These are phyloP conservation scores for Agriopis aurantiaria DNA, from an alignment of 2,888 invertebrate genomes.

Conservation along the genomic window DNA sequence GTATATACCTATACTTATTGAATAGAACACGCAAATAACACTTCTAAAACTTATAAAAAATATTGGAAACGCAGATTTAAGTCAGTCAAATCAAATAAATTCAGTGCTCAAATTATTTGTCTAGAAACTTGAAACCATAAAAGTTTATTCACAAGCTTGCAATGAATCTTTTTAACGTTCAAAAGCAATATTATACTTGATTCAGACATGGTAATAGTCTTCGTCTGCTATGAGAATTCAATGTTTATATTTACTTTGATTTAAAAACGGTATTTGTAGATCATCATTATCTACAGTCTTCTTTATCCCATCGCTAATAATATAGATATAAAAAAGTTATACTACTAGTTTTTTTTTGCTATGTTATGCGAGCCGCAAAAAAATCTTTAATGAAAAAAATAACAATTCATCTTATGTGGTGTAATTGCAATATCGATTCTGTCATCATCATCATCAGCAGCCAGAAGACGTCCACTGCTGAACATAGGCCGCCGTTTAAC, in stretches of 20 bases:
- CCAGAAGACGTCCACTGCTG: no score
- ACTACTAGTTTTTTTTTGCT: no score
- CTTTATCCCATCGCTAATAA: no score
- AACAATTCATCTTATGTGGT: no score
- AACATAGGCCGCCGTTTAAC: no score
- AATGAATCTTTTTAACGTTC: slow-evolving; percentile 4
- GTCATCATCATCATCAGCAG: no score
- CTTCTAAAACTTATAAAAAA: slow-evolving; percentile 24
- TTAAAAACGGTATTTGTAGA: no score
- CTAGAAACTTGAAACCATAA: slow-evolving; percentile 26
- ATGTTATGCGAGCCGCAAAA: no score
- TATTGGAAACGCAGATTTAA: slow-evolving; percentile 22
- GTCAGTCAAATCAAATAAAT: slow-evolving; percentile 20
- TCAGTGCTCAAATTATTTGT: slow-evolving; percentile 23
- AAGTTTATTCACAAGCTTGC: slow-evolving; percentile 28
- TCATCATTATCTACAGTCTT: no score
- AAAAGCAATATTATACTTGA: not conserved
- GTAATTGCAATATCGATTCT: no score
- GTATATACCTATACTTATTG: not conserved
- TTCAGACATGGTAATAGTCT: slow-evolving; percentile 1
- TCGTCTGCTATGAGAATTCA: not conserved
- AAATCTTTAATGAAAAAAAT: no score
- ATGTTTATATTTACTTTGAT: not conserved
- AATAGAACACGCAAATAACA: slow-evolving; percentile 20
- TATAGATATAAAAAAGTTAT: no score